These are phyloP conservation scores for Archaeoteleia sp. DNA, from an alignment of 2,888 invertebrate species.

Conservation along the genomic window DNA sequence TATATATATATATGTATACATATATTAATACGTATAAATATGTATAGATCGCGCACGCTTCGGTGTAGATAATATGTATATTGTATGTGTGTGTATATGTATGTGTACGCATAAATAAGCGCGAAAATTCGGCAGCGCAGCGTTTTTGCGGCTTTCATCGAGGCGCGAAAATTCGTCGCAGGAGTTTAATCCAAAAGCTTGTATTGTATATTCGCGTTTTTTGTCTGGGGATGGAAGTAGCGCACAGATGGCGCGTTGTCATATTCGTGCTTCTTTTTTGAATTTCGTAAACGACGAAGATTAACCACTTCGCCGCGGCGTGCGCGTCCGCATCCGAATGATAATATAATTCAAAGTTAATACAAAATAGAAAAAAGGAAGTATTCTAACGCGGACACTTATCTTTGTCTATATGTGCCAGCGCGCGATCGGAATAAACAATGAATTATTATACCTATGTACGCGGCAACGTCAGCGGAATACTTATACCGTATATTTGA, in stretches of 20 bases:
- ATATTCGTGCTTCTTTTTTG: no score
- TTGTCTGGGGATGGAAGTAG: no score
- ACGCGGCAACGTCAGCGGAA: slow-evolving; percentile 58
- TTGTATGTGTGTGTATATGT: no score
- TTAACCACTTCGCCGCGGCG: slow-evolving; percentile 38
- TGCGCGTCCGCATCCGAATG: slow-evolving; percentile 46
- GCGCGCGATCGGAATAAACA: slow-evolving; percentile 51
- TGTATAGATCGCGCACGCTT: slow-evolving; percentile 58
- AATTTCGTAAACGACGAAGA: slow-evolving; percentile 6
- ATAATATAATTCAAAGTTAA: slow-evolving; percentile 40
- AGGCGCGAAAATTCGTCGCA: no score
- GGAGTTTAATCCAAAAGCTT: no score
- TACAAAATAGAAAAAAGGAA: slow-evolving; percentile 21
- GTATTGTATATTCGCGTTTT: no score
- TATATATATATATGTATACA: slow-evolving; percentile 50
- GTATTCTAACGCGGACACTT: slow-evolving; percentile 48
- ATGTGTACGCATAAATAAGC: slow-evolving; percentile 5
- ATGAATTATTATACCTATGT: slow-evolving; percentile 57
- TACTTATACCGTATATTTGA: slow-evolving; percentile 70
- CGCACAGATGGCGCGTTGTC: no score
- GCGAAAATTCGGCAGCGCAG: no score
- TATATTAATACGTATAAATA: slow-evolving; percentile 51
- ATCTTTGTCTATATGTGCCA: slow-evolving; percentile 54
- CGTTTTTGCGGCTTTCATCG: no score
- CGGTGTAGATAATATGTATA: slow-evolving; percentile 37